Percentiles rank a stretch among this genome's conserved stretches.
These are phyloP conservation scores for Lophius piscatorius DNA, from an alignment of 2,113 vertebrate species.

Conservation along the genomic window DNA sequence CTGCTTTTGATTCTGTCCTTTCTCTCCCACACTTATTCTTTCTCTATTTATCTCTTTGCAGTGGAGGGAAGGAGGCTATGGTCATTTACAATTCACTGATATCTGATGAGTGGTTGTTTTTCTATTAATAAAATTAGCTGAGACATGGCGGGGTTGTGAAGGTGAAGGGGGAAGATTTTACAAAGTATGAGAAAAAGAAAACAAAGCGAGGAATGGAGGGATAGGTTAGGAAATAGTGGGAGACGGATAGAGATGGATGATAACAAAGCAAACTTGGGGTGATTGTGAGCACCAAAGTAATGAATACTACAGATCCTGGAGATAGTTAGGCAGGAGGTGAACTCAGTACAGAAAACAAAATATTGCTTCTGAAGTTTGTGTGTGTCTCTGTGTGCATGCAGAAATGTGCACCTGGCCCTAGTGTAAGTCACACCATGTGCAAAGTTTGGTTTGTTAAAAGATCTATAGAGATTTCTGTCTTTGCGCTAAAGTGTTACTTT, in stretches of 20 bases:
- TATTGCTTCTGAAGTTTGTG: slow-evolving; percentile 30
- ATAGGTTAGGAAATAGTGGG: slow-evolving; percentile 22
- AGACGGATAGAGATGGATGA: slow-evolving; percentile 57
- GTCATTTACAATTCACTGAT: slow-evolving; percentile 51
- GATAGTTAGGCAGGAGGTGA: slow-evolving; percentile 41
- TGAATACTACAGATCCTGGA: slow-evolving; percentile 50
- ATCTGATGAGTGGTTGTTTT: slow-evolving; percentile 44
- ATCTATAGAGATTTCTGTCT: no score
- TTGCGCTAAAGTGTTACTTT: no score
- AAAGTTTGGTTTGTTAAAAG: no score
- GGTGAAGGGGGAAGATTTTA: neutral
- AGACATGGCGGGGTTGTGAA: neutral
- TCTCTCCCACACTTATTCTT: neutral
- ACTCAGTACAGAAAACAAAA: slow-evolving; percentile 57
- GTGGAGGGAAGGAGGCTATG: neutral
- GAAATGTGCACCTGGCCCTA: neutral
- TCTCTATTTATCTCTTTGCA: neutral
- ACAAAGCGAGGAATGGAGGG: slow-evolving; percentile 12
- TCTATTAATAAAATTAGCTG: slow-evolving; percentile 60
- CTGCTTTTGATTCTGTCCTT: slow-evolving; percentile 18
- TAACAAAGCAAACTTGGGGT: slow-evolving; percentile 59
- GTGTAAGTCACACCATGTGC: neutral
- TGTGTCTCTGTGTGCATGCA: neutral
- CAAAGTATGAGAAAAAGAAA: neutral
- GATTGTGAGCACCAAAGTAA: slow-evolving; percentile 52